Percentiles rank a stretch among this genome's conserved stretches.
phyloP scores from a whole-genome alignment of 1,140 invertebrate genomes.

The Anthonomus grandis region DNA sequence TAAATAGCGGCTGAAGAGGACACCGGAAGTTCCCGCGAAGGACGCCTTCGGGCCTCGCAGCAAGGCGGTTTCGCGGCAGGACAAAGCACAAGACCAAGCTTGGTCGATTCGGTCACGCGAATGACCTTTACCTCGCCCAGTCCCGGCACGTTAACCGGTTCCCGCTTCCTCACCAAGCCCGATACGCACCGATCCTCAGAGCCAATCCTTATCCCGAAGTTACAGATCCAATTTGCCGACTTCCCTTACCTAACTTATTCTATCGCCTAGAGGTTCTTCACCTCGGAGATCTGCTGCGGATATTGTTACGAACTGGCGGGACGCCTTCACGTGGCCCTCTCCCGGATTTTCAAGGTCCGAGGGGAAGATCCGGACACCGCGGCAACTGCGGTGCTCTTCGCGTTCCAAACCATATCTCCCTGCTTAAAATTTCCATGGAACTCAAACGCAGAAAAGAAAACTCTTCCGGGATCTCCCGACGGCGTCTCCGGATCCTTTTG shows the following conservation, averaged over 20 bases:
- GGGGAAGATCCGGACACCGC: slow-evolving; percentile 54
- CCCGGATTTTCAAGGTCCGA: slow-evolving; percentile 71
- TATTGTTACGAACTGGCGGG: slow-evolving; percentile 66
- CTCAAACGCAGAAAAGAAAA: slow-evolving; percentile 72
- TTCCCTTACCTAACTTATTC: slow-evolving; percentile 88
- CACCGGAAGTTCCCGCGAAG: too few relatives aligned
- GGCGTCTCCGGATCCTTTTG: slow-evolving; percentile 69
- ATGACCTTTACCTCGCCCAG: too few relatives aligned
- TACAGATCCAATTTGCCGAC: slow-evolving; percentile 76
- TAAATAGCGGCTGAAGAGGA: too few relatives aligned
- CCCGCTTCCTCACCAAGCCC: too few relatives aligned
- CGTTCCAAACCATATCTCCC: slow-evolving; percentile 63
- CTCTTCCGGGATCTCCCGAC: slow-evolving; percentile 71
- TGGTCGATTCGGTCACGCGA: too few relatives aligned
- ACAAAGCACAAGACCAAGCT: too few relatives aligned
- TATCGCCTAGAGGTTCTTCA: slow-evolving; percentile 82
- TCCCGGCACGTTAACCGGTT: too few relatives aligned
- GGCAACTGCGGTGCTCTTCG: slow-evolving; percentile 69
- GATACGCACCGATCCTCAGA: slow-evolving; percentile 69
- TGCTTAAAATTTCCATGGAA: slow-evolving; percentile 69
- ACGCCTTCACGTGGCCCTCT: slow-evolving; percentile 62
- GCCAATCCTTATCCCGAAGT: slow-evolving; percentile 75
- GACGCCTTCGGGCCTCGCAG: too few relatives aligned
- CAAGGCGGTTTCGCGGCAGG: too few relatives aligned
- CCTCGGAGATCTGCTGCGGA: slow-evolving; percentile 80